Percentiles rank a stretch among this genome's conserved stretches.
These are phyloP conservation scores for Nerophis ophidion DNA, from an alignment of 2,113 vertebrate genomes.

Conservation along the genomic window DNA sequence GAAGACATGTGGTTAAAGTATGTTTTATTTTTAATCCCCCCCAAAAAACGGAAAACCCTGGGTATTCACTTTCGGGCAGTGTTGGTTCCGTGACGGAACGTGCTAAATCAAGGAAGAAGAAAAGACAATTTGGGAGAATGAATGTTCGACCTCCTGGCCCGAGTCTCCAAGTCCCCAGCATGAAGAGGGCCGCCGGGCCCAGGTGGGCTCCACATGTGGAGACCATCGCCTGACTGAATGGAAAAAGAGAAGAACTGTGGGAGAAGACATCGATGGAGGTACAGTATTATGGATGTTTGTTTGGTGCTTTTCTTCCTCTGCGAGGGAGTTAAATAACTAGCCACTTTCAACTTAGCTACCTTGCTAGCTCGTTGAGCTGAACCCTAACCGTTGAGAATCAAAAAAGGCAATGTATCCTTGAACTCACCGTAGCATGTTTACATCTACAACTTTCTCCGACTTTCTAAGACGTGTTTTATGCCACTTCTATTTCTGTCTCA, in stretches of 20 bases:
- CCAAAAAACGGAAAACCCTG: not conserved
- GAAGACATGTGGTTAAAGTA: not conserved
- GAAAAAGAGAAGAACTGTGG: not conserved
- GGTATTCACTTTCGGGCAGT: not conserved
- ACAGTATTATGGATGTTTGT: too few species aligned
- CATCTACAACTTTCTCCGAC: too few species aligned
- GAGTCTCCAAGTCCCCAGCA: not conserved
- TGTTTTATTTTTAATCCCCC: not conserved
- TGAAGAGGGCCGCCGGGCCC: not conserved
- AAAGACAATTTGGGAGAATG: not conserved
- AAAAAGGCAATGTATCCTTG: too few species aligned
- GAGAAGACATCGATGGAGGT: not conserved
- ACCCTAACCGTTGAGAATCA: not conserved
- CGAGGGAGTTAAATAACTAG: not conserved
- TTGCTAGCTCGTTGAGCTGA: not conserved
- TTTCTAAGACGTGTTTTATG: too few species aligned
- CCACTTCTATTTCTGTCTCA: too few species aligned
- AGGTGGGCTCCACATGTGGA: conserved; percentile 12
- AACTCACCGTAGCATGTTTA: too few species aligned
- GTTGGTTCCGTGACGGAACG: not conserved
- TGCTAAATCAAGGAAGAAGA: not conserved
- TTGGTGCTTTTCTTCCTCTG: too few species aligned
- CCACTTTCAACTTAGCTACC: not conserved
- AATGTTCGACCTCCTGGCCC: conserved; percentile 10
- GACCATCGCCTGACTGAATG: not conserved